Base-by-base conservation (phyloP, 2,888 invertebrate species). In the Tuberolachnus salignus region DNA sequence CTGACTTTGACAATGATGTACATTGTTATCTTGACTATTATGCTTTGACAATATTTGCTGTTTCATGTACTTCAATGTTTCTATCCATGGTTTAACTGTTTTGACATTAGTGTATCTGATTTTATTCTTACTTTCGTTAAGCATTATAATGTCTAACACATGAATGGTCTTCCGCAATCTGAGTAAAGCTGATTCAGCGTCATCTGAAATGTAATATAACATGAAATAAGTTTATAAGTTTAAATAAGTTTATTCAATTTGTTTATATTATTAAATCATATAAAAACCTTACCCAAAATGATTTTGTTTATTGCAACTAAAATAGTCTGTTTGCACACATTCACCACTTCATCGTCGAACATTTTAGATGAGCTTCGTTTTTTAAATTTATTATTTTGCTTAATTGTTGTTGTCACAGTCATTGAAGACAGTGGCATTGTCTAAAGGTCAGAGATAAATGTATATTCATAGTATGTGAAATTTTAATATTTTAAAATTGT, bases 1-100 rank as follows among this genome's bases (percentile, higher is more conserved):
- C n/a, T n/a, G n/a, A n/a, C n/a, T n/a, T n/a, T n/a, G n/a, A n/a
- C n/a, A n/a, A n/a, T n/a, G n/a, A n/a, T n/a, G n/a, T n/a, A n/a
- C n/a, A 3, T 70, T 9, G 16, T 59, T 19, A 19, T 49, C 0
- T 0, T 26, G 34, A 2, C 61, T 26, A 9, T 19, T 3, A 10
- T 26, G 13, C 19, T 67, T 67, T 11, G 8, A 26, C 8, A 34
- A 61, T 4, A 61, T 10, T 26, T 1, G 49, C 14, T 2, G 26
- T 61, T 59, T 49, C 19, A 72, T 61, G 10, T 49, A 59, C 21
- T 72, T 72, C 16, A 72, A 61, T 26, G 61, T 72, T 49, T 72
- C 34, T 14, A 59, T 14, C 72, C 72, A 72, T 3, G 72, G 72
- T 10, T 10, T 34, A 1, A 61, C 34, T 9, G 49, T 72, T 49